Evolutionary conservation across 2,797 vertebrate genomes (phyloP).

Genomic region (Acridotheres tristis): DNA sequence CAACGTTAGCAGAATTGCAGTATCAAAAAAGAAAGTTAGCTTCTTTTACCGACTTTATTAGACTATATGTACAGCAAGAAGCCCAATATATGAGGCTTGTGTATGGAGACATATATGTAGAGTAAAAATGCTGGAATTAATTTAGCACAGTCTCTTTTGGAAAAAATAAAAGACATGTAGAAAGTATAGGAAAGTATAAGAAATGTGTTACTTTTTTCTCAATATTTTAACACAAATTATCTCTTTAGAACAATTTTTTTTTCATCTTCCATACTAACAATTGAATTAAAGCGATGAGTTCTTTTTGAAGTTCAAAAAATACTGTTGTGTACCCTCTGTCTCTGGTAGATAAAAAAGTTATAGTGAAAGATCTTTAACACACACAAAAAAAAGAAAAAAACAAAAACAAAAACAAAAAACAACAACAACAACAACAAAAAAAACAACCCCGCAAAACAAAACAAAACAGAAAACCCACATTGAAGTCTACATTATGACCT

Average conservation of each 20-base stretch:
- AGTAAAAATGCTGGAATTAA: background rate
- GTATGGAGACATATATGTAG: no score
- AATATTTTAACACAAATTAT: background rate
- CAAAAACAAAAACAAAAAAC: no score
- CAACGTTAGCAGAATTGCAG: background rate
- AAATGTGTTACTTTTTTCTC: rapidly evolving
- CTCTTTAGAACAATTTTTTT: background rate
- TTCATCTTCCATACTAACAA: background rate
- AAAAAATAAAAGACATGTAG: rapidly evolving
- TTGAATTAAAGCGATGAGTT: background rate
- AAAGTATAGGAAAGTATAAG: background rate
- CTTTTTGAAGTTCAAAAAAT: background rate
- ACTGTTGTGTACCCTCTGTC: background rate
- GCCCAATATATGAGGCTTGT: rapidly evolving
- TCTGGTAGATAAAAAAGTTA: background rate
- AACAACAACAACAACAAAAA: no score
- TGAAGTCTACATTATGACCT: background rate
- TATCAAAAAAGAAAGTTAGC: rapidly evolving
- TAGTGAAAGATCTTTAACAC: background rate
- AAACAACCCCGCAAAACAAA: no score
- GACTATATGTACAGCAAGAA: background rate
- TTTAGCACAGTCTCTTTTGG: background rate
- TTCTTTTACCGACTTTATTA: background rate
- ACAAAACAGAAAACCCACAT: background rate
- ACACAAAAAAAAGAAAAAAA: background rate